Base-by-base conservation (phyloP, 1,140 invertebrate genomes). In the Thaumetopoea pityocampa region DNA sequence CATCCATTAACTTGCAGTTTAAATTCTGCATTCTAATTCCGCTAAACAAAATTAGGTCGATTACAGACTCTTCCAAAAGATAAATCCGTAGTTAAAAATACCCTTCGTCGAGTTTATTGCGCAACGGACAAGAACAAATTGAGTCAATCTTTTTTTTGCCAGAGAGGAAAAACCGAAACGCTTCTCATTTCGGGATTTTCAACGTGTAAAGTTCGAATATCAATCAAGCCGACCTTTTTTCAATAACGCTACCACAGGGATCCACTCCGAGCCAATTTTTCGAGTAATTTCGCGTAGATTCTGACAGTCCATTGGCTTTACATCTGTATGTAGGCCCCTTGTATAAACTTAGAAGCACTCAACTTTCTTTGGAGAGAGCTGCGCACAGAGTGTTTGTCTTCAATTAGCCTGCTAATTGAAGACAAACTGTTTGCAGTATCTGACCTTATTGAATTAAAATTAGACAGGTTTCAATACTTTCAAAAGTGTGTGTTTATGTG, bases 191-290 rank as follows among this genome's bases (percentile, higher is more conserved):
- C 68, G 51, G 66, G 63, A 67, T 70, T 74, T 77, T 72, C 62
- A 73, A 65, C 70, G 67, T 78, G 72, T 68, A 70, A 79, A 79
- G 62, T 78, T 76, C 69, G 63, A 67, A 68, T 76, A 79, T 79
- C 72, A 79, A 82, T 82, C 72, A 82, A 77, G 58, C 43, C 63
- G 68, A 63, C 78, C 72, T 73, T 78, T 80, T 77, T 82, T 78
- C 72, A 79, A 79, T 82, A 74, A 82, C 59, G 67, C 58, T 64
- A 77, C 72, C 72, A 68, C 68, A 68, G 60, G 62, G 50, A 64
- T 56, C 60, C 46, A 43, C 64, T 67, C 36, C 32, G 47, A 67
- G 61, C 53, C 67, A 72, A 77, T 81, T 77, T 78, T 77, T 69
- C 74, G 66, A 66, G 77, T 77, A 73, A 78, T 78, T 81, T 77